A percentile compares a stretch with the other conserved stretches of the same genome.
Evolutionary conservation across 2,113 vertebrate species (phyloP).

Genomic region (Megaleporinus macrocephalus): DNA sequence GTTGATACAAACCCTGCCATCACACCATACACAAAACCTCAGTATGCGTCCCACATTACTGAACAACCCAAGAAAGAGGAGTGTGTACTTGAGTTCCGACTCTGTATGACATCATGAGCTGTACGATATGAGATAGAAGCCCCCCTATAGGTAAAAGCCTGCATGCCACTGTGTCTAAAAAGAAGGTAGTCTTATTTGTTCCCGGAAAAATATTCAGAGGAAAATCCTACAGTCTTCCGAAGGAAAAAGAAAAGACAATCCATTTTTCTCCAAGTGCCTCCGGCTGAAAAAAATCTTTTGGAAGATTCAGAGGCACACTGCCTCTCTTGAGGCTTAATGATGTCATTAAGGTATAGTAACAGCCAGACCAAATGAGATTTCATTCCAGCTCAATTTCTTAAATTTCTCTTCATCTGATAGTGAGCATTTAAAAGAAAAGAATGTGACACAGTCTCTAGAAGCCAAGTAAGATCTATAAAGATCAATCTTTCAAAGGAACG

Average conservation of each 20-base stretch:
- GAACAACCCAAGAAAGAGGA: neutral
- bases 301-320: constrained; percentile 12
- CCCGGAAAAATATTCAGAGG: constrained; percentile 3
- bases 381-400: neutral
- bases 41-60: neutral
- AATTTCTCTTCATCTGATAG: constrained; percentile 4
- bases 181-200: neutral
- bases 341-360: constrained; percentile 18
- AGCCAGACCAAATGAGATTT: constrained; percentile 1
- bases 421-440: neutral
- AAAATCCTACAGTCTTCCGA: neutral
- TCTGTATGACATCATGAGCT: neutral
- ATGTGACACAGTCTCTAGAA: neutral
- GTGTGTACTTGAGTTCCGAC: neutral
- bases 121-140: neutral
- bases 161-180: neutral
- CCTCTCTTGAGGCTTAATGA: constrained; percentile 11
- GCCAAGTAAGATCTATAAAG: constrained; percentile 21
- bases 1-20: neutral
- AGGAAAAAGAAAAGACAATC: neutral
- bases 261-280: neutral
- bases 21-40: neutral
- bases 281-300: neutral
- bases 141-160: neutral
- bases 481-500: constrained; percentile 3